A percentile compares a stretch with the other conserved stretches of the same genome.
Conservation (phyloP, 2,888 invertebrate genomes). For the Hemithea aestivaria region DNA sequence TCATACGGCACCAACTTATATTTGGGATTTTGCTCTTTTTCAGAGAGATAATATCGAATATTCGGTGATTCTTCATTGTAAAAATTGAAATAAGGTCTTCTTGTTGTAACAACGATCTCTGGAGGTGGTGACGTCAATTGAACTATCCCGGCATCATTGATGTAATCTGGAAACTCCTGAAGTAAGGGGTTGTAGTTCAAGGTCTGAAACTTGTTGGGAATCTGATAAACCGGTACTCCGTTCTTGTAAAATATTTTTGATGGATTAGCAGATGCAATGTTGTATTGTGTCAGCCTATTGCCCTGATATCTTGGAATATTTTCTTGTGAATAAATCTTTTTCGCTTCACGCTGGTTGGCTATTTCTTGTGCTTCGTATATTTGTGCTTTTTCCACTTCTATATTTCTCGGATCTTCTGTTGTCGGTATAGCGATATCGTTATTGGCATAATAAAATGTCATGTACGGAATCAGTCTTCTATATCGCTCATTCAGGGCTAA, state of each 20-base stretch:
- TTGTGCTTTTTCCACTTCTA: conserved; percentile 68
- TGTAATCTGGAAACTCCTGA: conserved; percentile 38
- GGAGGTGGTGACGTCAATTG: conserved; percentile 44
- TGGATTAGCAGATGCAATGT: conserved; percentile 70
- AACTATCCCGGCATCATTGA: conserved; percentile 44
- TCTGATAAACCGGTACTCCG: conserved; percentile 43
- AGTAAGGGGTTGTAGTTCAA: conserved; percentile 47
- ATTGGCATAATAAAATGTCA: conserved; percentile 86
- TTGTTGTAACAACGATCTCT: conserved; percentile 35
- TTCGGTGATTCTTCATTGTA: conserved; percentile 50
- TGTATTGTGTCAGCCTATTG: conserved; percentile 67
- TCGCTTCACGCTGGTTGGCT: conserved; percentile 47
- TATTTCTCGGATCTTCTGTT: conserved; percentile 47
- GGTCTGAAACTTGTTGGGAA: conserved; percentile 36
- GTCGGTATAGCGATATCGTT: conserved; percentile 72
- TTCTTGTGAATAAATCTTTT: conserved; percentile 55
- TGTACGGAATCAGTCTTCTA: conserved; percentile 88
- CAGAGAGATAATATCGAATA: conserved; percentile 58
- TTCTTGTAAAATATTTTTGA: conserved; percentile 63
- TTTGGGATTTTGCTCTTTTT: conserved; percentile 56
- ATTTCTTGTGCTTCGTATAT: conserved; percentile 52
- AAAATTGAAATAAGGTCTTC: conserved; percentile 55
- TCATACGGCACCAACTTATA: conserved; percentile 74
- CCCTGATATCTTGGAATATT: conserved; percentile 72
- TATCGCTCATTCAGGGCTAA: conserved; percentile 82